A percentile compares a stretch with the other conserved stretches of the same genome.
Evolutionary conservation across 2,888 invertebrate species (phyloP).

Genomic region (Bembecia ichneumoniformis): DNA sequence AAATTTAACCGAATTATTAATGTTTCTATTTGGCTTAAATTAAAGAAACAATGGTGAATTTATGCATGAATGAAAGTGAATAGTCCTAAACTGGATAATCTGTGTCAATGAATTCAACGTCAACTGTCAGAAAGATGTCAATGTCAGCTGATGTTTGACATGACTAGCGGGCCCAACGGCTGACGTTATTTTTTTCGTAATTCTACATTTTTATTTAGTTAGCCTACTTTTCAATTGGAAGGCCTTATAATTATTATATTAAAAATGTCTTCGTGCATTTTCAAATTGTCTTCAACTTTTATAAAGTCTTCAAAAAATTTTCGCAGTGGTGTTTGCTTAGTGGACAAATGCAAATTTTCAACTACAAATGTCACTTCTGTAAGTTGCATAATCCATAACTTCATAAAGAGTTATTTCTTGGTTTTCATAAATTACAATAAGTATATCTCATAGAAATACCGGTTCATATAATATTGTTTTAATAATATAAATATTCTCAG

Average conservation of each 20-base stretch:
- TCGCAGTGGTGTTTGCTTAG: constrained; percentile 37
- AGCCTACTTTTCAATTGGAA: not conserved
- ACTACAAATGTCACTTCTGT: constrained; percentile 53
- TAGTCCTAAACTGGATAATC: too few species aligned
- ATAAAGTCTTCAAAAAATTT: constrained; percentile 41
- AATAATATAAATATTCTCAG: too few species aligned
- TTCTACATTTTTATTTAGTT: not conserved
- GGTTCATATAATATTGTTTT: too few species aligned
- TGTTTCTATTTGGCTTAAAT: too few species aligned
- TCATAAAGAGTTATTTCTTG: not conserved
- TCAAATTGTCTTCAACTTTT: constrained; percentile 43
- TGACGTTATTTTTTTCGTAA: not conserved
- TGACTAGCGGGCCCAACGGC: too few species aligned
- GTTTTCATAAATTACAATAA: not conserved
- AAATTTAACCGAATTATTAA: too few species aligned
- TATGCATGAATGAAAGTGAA: too few species aligned
- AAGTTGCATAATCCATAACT: constrained; percentile 57
- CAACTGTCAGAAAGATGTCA: too few species aligned
- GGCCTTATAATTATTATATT: not conserved
- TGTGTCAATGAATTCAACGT: too few species aligned
- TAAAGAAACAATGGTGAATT: too few species aligned
- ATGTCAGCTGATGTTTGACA: too few species aligned
- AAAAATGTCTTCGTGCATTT: constrained; percentile 53
- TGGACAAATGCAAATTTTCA: constrained; percentile 42
- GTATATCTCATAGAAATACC: too few species aligned